Conservation (phyloP, 2,113 vertebrate species). For the Climacteris rufus region DNA sequence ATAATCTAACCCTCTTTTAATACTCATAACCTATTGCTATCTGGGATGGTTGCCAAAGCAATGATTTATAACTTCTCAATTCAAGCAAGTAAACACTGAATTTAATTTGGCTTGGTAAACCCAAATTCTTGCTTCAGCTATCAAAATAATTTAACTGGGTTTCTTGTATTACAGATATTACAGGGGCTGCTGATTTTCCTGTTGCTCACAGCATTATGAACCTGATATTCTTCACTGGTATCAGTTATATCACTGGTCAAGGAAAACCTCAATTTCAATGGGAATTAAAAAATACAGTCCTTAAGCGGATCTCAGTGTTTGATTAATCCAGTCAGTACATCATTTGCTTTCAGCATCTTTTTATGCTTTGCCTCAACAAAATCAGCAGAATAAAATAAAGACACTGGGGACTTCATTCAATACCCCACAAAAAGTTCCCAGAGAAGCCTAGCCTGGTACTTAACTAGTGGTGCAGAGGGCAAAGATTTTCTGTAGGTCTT, state of each 20-base stretch:
- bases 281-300: neutral
- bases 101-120: neutral
- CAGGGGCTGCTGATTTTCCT: neutral
- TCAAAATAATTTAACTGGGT: neutral
- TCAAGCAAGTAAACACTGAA: slow-evolving; percentile 23
- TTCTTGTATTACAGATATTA: neutral
- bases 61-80: slow-evolving; percentile 25
- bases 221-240: neutral
- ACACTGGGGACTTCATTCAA: neutral
- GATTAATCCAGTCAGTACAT: neutral
- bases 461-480: neutral
- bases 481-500: neutral
- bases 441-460: neutral
- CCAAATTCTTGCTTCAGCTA: neutral
- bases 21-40: slow-evolving; percentile 6
- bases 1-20: slow-evolving; percentile 40
- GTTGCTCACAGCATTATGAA: neutral
- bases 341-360: neutral
- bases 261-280: neutral
- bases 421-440: neutral
- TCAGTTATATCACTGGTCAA: neutral
- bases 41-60: slow-evolving; percentile 15
- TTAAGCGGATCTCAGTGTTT: neutral
- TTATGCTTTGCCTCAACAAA: neutral
- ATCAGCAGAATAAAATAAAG: neutral